These are phyloP conservation scores for Rhea pennata DNA, from an alignment of 2,113 vertebrate species.

Conservation along the genomic window DNA sequence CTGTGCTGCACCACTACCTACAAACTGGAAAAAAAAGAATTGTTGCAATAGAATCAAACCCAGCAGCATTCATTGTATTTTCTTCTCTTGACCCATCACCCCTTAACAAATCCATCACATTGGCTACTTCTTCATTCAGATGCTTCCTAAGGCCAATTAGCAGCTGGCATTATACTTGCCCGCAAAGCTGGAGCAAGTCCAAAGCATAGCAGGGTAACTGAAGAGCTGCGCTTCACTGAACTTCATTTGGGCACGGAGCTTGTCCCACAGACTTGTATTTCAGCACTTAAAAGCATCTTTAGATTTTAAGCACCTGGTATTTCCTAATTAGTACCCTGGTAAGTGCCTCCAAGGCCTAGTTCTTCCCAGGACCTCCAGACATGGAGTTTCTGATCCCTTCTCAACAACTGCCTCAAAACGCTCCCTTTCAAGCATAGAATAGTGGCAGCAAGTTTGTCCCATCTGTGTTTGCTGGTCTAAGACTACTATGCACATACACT, in stretches of 20 bases:
- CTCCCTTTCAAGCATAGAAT: neutral
- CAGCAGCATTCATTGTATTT: neutral
- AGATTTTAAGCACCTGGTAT: neutral
- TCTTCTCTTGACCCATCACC: neutral
- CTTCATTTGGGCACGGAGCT: neutral
- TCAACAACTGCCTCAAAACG: neutral
- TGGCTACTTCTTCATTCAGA: neutral
- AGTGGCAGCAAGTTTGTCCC: neutral
- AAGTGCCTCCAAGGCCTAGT: neutral
- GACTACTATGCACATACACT: rapidly evolving
- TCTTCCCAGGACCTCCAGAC: neutral
- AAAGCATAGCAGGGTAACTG: neutral
- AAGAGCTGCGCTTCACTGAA: neutral
- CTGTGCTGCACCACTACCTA: neutral
- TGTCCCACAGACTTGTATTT: neutral
- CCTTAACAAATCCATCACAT: neutral
- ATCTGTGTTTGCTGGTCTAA: neutral
- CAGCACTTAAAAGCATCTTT: rapidly evolving
- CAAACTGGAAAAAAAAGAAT: neutral
- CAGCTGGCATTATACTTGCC: neutral
- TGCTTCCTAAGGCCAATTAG: neutral
- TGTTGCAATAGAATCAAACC: neutral
- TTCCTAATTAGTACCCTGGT: neutral
- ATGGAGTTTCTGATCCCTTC: neutral
- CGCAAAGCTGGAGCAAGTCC: rapidly evolving